These are phyloP conservation scores for Xestia sexstrigata DNA, from an alignment of 2,888 invertebrate genomes.

Conservation along the genomic window DNA sequence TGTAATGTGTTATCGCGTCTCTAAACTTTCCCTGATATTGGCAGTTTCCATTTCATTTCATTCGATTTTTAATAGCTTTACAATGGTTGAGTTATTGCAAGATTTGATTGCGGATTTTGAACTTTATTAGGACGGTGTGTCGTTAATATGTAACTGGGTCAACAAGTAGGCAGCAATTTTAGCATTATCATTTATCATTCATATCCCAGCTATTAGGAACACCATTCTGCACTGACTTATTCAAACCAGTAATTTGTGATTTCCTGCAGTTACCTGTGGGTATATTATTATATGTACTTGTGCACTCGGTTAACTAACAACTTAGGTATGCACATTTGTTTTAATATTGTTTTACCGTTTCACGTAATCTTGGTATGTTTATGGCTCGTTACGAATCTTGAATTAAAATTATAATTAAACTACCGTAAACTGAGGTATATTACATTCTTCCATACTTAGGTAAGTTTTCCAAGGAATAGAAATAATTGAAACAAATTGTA, in stretches of 20 bases:
- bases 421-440: background rate
- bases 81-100: slow-evolving; percentile 9
- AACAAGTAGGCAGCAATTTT: slow-evolving; percentile 46
- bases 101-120: slow-evolving; percentile 25
- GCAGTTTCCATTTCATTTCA: slow-evolving; percentile 57
- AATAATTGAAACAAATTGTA: background rate
- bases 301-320: slow-evolving; percentile 4
- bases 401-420: slow-evolving; percentile 38
- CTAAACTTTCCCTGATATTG: slow-evolving; percentile 70
- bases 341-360: slow-evolving; percentile 33
- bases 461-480: background rate
- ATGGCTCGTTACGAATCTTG: slow-evolving; percentile 37
- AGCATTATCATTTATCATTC: slow-evolving; percentile 48
- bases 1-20: slow-evolving; percentile 61
- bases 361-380: slow-evolving; percentile 34
- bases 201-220: slow-evolving; percentile 43
- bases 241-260: slow-evolving; percentile 46
- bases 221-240: slow-evolving; percentile 32
- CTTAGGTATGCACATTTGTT: slow-evolving; percentile 15
- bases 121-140: slow-evolving; percentile 23
- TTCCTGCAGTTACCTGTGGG: slow-evolving; percentile 39
- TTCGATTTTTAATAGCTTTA: slow-evolving; percentile 7
- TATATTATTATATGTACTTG: slow-evolving; percentile 27
- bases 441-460: background rate
- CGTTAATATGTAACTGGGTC: slow-evolving; percentile 61